Evolutionary conservation across 1,140 invertebrate species (phyloP).

Genomic region (Lucilia cuprina): DNA sequence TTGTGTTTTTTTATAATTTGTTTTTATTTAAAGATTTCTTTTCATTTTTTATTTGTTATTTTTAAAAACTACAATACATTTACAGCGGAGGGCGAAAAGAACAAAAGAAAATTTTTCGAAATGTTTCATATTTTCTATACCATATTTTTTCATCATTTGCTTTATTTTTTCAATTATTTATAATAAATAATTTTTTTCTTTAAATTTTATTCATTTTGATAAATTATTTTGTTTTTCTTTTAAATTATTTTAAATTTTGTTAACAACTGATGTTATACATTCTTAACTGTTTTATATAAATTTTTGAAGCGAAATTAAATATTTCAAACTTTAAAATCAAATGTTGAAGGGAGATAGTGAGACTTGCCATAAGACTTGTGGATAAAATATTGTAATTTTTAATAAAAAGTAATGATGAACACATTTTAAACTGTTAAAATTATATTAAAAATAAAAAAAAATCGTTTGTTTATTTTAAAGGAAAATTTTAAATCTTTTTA

Average conservation of each 20-base stretch:
- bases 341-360: too few species aligned
- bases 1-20: conserved; percentile 45
- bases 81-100: conserved; percentile 63
- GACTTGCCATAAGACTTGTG: too few species aligned
- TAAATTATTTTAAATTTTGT: background rate
- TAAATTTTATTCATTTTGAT: conserved; percentile 22
- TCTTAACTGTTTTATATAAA: background rate
- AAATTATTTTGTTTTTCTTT: background rate
- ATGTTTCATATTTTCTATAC: background rate
- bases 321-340: too few species aligned
- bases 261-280: background rate
- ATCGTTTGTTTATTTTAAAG: too few species aligned
- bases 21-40: conserved; percentile 62
- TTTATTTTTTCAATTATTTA: background rate
- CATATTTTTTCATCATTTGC: background rate
- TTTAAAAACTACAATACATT: conserved; percentile 64
- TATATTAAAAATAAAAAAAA: too few species aligned
- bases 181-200: background rate
- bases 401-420: too few species aligned
- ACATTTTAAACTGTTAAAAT: too few species aligned
- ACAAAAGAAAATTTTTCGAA: conserved; percentile 45
- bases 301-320: too few species aligned
- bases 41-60: conserved; percentile 40
- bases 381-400: too few species aligned
- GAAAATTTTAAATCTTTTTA: too few species aligned